phyloP scores from a whole-genome alignment of 64 coral and sea anemone species.

The Pocillopora damicornis region DNA sequence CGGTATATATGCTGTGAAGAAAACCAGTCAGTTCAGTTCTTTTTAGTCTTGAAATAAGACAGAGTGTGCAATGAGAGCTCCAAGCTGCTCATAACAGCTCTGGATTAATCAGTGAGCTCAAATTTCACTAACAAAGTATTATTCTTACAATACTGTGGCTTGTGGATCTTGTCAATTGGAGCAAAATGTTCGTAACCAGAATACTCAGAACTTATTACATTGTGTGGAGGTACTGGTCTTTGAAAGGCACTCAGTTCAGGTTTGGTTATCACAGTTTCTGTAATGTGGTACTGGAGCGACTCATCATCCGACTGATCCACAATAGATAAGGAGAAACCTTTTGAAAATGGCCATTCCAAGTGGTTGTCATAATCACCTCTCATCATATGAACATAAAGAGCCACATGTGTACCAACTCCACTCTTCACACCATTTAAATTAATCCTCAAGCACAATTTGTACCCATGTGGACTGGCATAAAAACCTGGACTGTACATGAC shows the following conservation, averaged over 20 bases:
- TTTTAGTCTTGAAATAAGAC: too few species aligned
- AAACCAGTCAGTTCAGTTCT: too few species aligned
- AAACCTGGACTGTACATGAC: conserved; percentile 73
- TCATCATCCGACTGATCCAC: conserved; percentile 78
- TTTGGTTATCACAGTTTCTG: conserved; percentile 79
- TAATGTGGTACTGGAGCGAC: conserved; percentile 78
- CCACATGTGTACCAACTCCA: conserved; percentile 59
- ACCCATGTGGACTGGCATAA: conserved; percentile 59
- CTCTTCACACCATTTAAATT: conserved; percentile 81
- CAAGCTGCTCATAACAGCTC: too few species aligned
- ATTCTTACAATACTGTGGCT: conserved; percentile 74
- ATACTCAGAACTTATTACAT: conserved; percentile 54
- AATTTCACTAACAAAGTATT: conserved; percentile 74
- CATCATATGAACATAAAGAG: conserved; percentile 88
- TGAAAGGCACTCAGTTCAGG: conserved; percentile 83
- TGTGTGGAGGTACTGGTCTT: conserved; percentile 61
- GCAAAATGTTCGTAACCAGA: conserved; percentile 92
- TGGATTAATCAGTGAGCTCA: conserved; percentile 6
- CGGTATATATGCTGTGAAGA: too few species aligned
- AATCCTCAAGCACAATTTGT: conserved; percentile 74
- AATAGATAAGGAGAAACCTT: conserved; percentile 73
- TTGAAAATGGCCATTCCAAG: conserved; percentile 83
- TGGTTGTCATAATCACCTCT: conserved; percentile 78
- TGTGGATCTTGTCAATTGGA: conserved; percentile 70
- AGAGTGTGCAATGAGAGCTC: too few species aligned